Percentiles rank a stretch among this genome's conserved stretches.
phyloP scores from a whole-genome alignment of 2,888 invertebrate species.

The Xiphydria camelus region DNA sequence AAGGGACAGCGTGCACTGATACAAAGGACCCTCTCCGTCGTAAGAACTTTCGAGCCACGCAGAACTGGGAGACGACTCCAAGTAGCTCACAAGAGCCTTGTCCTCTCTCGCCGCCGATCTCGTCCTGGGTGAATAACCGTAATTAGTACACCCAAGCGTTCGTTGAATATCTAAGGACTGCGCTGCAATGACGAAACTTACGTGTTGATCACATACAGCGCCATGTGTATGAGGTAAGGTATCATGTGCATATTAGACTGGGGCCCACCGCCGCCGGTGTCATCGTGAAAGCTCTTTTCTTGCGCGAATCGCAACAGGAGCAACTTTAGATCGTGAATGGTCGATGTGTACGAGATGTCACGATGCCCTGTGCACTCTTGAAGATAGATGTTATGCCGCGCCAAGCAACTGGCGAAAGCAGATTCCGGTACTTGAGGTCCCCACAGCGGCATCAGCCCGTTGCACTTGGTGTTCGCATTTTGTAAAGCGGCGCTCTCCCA shows the following conservation, averaged over 20 bases:
- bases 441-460: slow-evolving; percentile 95
- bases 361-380: slow-evolving; percentile 74
- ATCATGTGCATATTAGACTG: slow-evolving; percentile 97
- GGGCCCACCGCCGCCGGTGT: slow-evolving; percentile 95
- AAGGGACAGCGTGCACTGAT: slow-evolving; percentile 80
- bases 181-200: too few relatives aligned
- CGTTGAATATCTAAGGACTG: too few relatives aligned
- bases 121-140: too few relatives aligned
- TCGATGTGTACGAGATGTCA: slow-evolving; percentile 78
- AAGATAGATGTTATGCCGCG: slow-evolving; percentile 86
- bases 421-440: slow-evolving; percentile 93
- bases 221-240: slow-evolving; percentile 92
- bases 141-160: too few relatives aligned
- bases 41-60: slow-evolving; percentile 81
- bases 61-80: slow-evolving; percentile 67
- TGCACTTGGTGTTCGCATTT: slow-evolving; percentile 97
- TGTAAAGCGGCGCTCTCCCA: slow-evolving; percentile 98
- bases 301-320: slow-evolving; percentile 86
- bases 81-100: slow-evolving; percentile 72
- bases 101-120: slow-evolving; percentile 79
- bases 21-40: slow-evolving; percentile 91
- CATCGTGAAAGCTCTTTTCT: slow-evolving; percentile 95
- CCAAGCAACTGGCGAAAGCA: slow-evolving; percentile 90
- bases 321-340: slow-evolving; percentile 91
- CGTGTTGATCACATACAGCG: slow-evolving; percentile 91